Evolutionary conservation across 2,888 invertebrate genomes (phyloP).

Genomic region (Idaea biselata): DNA sequence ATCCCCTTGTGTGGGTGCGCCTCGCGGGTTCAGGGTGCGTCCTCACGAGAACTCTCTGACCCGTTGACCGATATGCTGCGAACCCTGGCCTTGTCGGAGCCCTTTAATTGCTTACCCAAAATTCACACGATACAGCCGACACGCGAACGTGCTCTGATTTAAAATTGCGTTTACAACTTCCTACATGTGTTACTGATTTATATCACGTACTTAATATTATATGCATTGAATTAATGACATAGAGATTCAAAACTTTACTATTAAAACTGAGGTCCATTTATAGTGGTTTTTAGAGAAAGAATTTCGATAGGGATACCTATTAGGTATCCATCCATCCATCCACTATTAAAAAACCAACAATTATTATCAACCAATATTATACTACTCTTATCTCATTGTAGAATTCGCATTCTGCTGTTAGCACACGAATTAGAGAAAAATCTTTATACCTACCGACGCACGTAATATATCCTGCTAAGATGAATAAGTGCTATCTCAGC

Average conservation of each 20-base stretch:
- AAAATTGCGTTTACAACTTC: constrained; percentile 6
- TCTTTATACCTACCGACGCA: no score
- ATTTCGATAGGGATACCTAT: no score
- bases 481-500: background rate
- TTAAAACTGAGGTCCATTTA: no score
- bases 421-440: no score
- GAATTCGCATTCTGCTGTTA: no score
- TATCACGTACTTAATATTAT: background rate
- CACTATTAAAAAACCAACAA: no score
- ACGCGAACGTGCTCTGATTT: constrained; percentile 39
- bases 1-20: constrained; percentile 60
- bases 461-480: background rate
- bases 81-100: constrained; percentile 53
- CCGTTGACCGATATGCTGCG: constrained; percentile 66
- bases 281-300: no score
- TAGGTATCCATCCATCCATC: no score
- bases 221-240: background rate
- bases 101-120: constrained; percentile 53
- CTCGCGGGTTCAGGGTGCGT: constrained; percentile 67
- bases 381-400: no score
- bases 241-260: background rate
- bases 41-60: constrained; percentile 67
- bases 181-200: constrained; percentile 1
- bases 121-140: constrained; percentile 52
- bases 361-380: no score